phyloP scores from a whole-genome alignment of 2,888 invertebrate genomes.

The Leptopterna dolabrata region DNA sequence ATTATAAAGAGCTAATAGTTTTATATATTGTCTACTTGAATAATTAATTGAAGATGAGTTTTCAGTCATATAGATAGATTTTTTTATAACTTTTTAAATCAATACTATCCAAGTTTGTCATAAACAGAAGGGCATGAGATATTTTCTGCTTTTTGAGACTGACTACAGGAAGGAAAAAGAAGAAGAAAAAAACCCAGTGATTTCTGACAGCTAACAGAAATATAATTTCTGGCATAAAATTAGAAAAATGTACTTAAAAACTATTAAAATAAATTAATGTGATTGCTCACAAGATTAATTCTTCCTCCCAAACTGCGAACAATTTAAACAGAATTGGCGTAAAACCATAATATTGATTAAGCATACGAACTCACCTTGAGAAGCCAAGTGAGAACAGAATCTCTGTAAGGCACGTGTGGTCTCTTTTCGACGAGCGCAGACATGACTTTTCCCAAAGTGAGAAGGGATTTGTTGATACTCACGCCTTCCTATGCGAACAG shows the following conservation, averaged over 20 bases:
- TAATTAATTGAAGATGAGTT: no score
- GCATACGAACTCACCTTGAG: constrained; percentile 72
- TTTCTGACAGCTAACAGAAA: background rate
- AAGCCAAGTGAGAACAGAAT: constrained; percentile 84
- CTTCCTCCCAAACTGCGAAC: no score
- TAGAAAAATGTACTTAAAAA: background rate
- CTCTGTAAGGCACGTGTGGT: constrained; percentile 80
- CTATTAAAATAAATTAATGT: no score
- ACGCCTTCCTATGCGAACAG: constrained; percentile 74
- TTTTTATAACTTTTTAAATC: background rate
- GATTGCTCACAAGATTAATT: no score
- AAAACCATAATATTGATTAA: no score
- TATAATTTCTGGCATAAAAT: background rate
- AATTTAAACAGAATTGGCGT: no score
- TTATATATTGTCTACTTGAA: no score
- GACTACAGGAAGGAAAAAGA: background rate
- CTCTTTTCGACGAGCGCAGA: constrained; percentile 77
- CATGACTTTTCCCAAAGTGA: constrained; percentile 85
- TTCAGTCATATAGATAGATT: background rate
- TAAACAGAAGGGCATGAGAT: background rate
- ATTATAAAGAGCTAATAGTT: no score
- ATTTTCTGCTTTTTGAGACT: background rate
- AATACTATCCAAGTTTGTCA: background rate
- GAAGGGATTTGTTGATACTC: constrained; percentile 79
- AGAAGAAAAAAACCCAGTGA: background rate